Evolutionary conservation across 92 coral and sea anemone genomes (phyloP).

Genomic region (Bergia sp.): DNA sequence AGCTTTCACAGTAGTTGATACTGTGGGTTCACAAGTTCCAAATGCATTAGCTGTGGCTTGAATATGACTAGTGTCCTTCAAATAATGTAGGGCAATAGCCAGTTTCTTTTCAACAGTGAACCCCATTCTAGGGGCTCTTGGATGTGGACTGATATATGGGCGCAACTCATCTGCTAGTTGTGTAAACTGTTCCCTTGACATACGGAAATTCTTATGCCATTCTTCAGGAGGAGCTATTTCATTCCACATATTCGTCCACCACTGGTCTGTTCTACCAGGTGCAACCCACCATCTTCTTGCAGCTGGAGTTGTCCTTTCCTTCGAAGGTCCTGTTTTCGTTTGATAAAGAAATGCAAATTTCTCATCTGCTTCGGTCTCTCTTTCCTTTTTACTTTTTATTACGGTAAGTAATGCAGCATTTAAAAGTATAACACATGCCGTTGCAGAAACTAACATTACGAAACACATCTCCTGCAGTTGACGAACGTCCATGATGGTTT

Average conservation of each 20-base stretch:
- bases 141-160: neutral
- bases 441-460: too few relatives aligned
- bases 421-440: too few relatives aligned
- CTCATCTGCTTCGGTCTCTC: too few relatives aligned
- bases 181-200: neutral
- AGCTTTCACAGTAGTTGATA: slow-evolving; percentile 39
- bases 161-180: neutral
- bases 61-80: slow-evolving; percentile 48
- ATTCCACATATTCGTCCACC: slow-evolving; percentile 35
- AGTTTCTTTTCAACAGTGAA: slow-evolving; percentile 42
- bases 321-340: neutral
- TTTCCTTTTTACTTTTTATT: too few relatives aligned
- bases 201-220: neutral
- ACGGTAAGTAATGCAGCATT: too few relatives aligned
- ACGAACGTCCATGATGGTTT: too few relatives aligned
- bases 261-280: slow-evolving; percentile 35
- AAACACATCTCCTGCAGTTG: too few relatives aligned
- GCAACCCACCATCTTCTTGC: slow-evolving; percentile 52
- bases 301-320: slow-evolving; percentile 32
- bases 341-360: slow-evolving; percentile 13
- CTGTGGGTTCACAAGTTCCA: slow-evolving; percentile 46
- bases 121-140: slow-evolving; percentile 4
- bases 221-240: neutral
- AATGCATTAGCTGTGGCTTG: slow-evolving; percentile 49
- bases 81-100: slow-evolving; percentile 41